Conservation (phyloP, 2,888 invertebrate genomes). For the Hirtodrosophila cameraria region DNA sequence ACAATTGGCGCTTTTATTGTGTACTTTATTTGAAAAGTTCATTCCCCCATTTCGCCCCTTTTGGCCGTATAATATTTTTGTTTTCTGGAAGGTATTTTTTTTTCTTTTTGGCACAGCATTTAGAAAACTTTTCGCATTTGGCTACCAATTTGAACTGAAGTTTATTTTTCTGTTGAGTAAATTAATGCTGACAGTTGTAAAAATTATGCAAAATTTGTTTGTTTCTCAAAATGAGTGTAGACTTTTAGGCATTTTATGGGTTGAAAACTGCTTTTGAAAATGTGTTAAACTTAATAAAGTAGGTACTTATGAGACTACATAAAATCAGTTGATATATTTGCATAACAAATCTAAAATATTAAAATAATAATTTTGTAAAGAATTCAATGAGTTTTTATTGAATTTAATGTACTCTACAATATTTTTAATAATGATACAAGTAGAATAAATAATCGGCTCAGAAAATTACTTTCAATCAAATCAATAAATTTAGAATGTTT, state of each 20-base stretch:
- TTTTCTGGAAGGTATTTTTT: slow-evolving; percentile 1
- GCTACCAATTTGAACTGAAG: slow-evolving; percentile 43
- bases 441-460: no score
- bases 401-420: no score
- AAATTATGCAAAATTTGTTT: slow-evolving; percentile 56
- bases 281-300: slow-evolving; percentile 1
- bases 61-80: slow-evolving; percentile 4
- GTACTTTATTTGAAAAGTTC: slow-evolving; percentile 66
- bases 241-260: slow-evolving; percentile 29
- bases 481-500: no score
- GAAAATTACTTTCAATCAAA: no score
- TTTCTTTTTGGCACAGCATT: slow-evolving; percentile 49
- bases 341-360: no score
- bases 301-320: not conserved
- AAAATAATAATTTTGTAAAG: no score
- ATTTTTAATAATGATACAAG: no score
- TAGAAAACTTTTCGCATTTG: slow-evolving; percentile 64
- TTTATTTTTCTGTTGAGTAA: slow-evolving; percentile 38
- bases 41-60: slow-evolving; percentile 1
- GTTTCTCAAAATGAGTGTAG: slow-evolving; percentile 18
- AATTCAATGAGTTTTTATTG: no score
- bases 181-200: slow-evolving; percentile 65
- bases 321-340: slow-evolving; percentile 17
- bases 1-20: slow-evolving; percentile 66
- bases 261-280: slow-evolving; percentile 16